phyloP scores from a whole-genome alignment of 2,888 invertebrate genomes.

The Homarus gammarus region DNA sequence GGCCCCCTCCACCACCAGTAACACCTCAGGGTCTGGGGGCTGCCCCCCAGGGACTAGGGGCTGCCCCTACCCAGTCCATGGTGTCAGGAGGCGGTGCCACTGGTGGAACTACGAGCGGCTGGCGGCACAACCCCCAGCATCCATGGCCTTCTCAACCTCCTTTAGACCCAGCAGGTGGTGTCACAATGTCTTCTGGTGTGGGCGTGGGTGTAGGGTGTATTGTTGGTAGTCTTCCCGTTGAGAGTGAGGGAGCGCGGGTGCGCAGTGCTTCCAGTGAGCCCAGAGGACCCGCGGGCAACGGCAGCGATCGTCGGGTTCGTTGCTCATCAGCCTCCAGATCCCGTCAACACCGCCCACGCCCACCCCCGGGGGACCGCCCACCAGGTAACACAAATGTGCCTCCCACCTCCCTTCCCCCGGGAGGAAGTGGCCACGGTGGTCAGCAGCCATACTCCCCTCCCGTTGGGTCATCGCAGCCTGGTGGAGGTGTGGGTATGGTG shows the following conservation, averaged over 20 bases:
- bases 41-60: conserved; percentile 56
- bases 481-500: conserved; percentile 37
- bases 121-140: conserved; percentile 53
- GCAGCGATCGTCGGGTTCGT: conserved; percentile 62
- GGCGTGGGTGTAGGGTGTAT: conserved; percentile 24
- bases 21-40: conserved; percentile 55
- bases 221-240: conserved; percentile 18
- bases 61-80: conserved; percentile 31
- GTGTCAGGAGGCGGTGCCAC: conserved; percentile 24
- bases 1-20: conserved; percentile 61
- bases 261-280: conserved; percentile 73
- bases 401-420: conserved; percentile 24
- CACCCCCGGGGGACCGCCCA: conserved; percentile 46
- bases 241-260: conserved; percentile 57
- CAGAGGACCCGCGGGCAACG: conserved; percentile 49
- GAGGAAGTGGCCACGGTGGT: conserved; percentile 23
- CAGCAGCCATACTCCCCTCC: conserved; percentile 21
- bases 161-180: conserved; percentile 17
- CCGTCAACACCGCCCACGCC: conserved; percentile 66
- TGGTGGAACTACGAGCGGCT: conserved; percentile 34
- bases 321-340: conserved; percentile 73
- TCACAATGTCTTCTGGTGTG: conserved; percentile 6
- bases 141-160: conserved; percentile 57
- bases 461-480: conserved; percentile 21
- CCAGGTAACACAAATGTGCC: conserved; percentile 33